Percentiles rank a stretch among this genome's conserved stretches.
phyloP scores from a whole-genome alignment of 2,113 vertebrate genomes.

The Myanophis thanlyinensis region DNA sequence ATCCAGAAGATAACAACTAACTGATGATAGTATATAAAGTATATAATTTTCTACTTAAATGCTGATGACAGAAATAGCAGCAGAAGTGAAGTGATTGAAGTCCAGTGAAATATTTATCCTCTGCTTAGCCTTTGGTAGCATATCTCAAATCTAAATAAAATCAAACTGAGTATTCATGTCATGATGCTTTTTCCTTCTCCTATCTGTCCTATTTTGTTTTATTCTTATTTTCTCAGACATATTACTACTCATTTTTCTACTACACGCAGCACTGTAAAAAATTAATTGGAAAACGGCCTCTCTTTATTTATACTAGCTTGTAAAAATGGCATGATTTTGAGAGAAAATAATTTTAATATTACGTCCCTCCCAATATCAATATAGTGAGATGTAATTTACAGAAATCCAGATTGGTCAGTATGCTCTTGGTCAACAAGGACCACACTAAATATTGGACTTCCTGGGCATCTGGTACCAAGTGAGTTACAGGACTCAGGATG shows the following conservation, averaged over 20 bases:
- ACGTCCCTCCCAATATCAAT: background rate
- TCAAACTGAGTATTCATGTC: background rate
- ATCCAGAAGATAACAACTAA: background rate
- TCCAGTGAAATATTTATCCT: background rate
- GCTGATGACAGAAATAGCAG: background rate
- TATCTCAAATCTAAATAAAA: background rate
- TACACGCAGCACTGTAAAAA: background rate
- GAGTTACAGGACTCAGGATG: too few relatives aligned
- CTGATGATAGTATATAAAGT: constrained; percentile 1
- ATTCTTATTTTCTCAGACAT: background rate
- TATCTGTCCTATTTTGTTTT: background rate
- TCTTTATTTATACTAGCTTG: background rate
- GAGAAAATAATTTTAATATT: background rate
- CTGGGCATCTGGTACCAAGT: too few relatives aligned
- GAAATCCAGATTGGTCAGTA: background rate
- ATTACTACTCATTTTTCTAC: background rate
- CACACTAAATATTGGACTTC: too few relatives aligned
- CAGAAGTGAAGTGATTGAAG: background rate
- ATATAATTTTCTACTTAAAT: background rate
- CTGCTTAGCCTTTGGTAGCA: background rate
- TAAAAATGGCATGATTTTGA: background rate
- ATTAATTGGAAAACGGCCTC: background rate
- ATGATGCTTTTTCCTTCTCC: background rate
- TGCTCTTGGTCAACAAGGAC: background rate
- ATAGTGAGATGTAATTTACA: background rate